phyloP scores from a whole-genome alignment of 2,797 vertebrate species.

The Syngnathus acus region DNA sequence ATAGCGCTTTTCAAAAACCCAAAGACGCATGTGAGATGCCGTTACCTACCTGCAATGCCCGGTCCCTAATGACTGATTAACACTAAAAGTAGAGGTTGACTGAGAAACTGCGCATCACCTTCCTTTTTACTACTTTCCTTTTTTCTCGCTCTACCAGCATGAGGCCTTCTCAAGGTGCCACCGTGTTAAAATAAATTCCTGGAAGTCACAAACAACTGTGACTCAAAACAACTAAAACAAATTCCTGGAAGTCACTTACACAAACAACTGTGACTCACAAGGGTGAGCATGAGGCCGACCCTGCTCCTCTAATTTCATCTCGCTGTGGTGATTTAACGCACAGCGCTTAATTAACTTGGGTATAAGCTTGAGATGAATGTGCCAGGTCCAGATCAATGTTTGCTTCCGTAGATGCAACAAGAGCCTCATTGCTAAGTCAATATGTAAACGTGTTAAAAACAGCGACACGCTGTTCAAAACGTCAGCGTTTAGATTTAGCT shows the following conservation, averaged over 20 bases:
- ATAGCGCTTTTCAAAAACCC: too few species aligned
- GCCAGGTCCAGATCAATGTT: neutral
- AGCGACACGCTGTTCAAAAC: neutral
- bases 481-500: conserved; percentile 3
- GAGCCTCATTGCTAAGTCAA: neutral
- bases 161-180: neutral
- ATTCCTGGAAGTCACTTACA: conserved; percentile 6
- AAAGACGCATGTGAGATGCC: too few species aligned
- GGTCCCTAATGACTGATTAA: neutral
- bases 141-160: neutral
- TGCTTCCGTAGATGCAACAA: neutral
- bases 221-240: neutral
- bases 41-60: too few species aligned
- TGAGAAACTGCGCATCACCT: neutral
- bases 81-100: neutral
- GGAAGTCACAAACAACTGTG: conserved; percentile 6
- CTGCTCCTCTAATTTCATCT: conserved; percentile 23
- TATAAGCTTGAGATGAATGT: conserved; percentile 15
- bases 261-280: conserved; percentile 2
- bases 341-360: conserved; percentile 35
- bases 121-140: neutral
- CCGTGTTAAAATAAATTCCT: conserved; percentile 2
- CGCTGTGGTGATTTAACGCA: conserved; percentile 28
- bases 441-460: conserved; percentile 16
- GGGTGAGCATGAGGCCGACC: neutral